Base-by-base conservation (phyloP, 2,888 invertebrate species). In the Micropterix aruncella region DNA sequence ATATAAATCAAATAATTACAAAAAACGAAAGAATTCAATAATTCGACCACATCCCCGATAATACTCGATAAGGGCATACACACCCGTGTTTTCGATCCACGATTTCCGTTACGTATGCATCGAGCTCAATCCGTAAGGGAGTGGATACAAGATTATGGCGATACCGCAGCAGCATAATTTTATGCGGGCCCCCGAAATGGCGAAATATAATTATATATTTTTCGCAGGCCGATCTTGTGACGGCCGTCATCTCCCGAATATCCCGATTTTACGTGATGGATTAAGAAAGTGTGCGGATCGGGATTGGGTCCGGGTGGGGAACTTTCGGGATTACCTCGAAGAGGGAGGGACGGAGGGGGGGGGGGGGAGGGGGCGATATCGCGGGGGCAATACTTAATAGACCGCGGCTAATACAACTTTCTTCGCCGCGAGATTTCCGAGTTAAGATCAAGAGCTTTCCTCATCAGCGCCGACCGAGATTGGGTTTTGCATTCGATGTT, bases 171-270 rank as follows among this genome's bases (percentile, higher is more conserved):
- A n/a, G n/a, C 27, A 27, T 27, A 27, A 27, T 27, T 12, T 27
- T 27, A 27, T 27, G 27, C 27, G 5, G 39, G 44, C 44, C 42
- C 44, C 42, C 7, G 12, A 12, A 27, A 7, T 27, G 27, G 7
- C 27, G 12, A 27, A 27, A 27, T 27, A 27, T 27, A 27, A 27
- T 27, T 71, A 70, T 71, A 71, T 69, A 71, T 71, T 71, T 71
- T 70, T 70, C 71, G 71, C 70, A 69, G 70, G 70, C 69, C 70
- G 70, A 70, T 70, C 70, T 71, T 69, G 66, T 67, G 69, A 65
- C 63, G 69, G 65, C 64, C 65, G 63, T 63, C 27, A 27, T 27
- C 27, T 27, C 27, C 27, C 27, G 27, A 27, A 27, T 12, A 27
- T 27, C 27, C 27, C 64, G 63, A 66, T 70, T 44, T 47, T 71